phyloP scores from a whole-genome alignment of 35 echinoderm and acorn worm genomes.

The Acanthaster planci region DNA sequence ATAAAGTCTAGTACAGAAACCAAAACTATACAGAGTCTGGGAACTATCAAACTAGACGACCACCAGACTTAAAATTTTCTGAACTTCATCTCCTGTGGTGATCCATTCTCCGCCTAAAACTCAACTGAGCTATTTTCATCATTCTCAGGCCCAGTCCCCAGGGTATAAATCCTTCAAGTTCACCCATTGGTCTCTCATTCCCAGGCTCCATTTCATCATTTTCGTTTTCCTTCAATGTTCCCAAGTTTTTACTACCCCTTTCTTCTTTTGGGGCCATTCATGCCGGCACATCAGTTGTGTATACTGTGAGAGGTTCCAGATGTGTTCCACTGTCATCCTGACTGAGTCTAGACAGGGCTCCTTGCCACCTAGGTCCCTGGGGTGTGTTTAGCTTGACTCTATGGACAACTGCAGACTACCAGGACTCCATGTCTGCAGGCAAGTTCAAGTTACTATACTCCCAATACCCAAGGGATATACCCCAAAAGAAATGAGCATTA shows the following conservation, averaged over 20 bases:
- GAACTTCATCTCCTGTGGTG: not conserved
- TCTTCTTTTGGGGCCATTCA: too few relatives aligned
- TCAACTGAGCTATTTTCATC: not conserved
- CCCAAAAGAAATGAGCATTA: too few relatives aligned
- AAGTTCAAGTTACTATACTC: too few relatives aligned
- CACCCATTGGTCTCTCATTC: not conserved
- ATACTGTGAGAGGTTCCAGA: too few relatives aligned
- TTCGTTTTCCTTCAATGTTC: too few relatives aligned
- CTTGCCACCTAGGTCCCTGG: not conserved
- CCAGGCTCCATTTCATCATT: too few relatives aligned
- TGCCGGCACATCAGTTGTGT: too few relatives aligned
- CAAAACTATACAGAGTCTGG: not conserved
- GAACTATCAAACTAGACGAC: not conserved
- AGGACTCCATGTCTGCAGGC: too few relatives aligned
- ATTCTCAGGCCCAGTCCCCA: not conserved
- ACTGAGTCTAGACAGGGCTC: not conserved
- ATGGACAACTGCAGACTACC: too few relatives aligned
- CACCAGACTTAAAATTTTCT: not conserved
- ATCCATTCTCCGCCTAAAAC: not conserved
- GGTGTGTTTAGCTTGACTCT: not conserved
- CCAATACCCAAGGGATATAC: too few relatives aligned
- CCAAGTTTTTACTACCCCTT: too few relatives aligned
- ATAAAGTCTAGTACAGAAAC: too few relatives aligned
- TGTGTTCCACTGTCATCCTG: not conserved
- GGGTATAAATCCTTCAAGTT: slow-evolving; percentile 15